Percentiles rank a stretch among this genome's conserved stretches.
Conservation (phyloP, 2,888 invertebrate genomes). For the Dicyrtomina minuta region DNA sequence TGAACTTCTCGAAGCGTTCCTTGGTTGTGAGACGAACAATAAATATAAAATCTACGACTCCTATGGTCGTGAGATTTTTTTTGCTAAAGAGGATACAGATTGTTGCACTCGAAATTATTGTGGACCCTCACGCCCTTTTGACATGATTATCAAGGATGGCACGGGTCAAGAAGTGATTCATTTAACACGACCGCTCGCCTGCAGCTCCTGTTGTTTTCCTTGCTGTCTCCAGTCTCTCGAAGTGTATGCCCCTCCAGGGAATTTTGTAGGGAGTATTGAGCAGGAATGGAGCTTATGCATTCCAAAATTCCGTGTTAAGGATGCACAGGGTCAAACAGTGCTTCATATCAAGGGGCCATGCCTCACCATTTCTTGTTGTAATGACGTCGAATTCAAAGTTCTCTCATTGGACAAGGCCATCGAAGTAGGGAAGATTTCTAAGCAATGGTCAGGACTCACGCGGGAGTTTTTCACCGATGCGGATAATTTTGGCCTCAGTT, state of each 20-base stretch:
- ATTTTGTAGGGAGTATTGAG: slow-evolving; percentile 19
- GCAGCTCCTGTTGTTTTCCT: slow-evolving; percentile 17
- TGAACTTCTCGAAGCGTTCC: slow-evolving; percentile 66
- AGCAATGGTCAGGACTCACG: slow-evolving; percentile 26
- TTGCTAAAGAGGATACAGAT: slow-evolving; percentile 16
- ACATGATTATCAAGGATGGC: slow-evolving; percentile 10
- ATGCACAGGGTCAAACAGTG: slow-evolving; percentile 55
- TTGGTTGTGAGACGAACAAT: slow-evolving; percentile 18
- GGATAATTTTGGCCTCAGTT: slow-evolving; percentile 9
- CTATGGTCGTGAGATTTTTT: background rate
- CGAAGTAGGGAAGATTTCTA: slow-evolving; percentile 27
- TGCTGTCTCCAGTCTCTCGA: slow-evolving; percentile 14
- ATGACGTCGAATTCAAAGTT: slow-evolving; percentile 58
- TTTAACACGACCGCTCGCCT: slow-evolving; percentile 12
- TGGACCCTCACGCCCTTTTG: slow-evolving; percentile 10
- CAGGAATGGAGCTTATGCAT: slow-evolving; percentile 27
- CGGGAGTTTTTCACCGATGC: slow-evolving; percentile 27
- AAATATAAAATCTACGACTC: slow-evolving; percentile 9
- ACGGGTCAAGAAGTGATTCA: slow-evolving; percentile 12
- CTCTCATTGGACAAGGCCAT: slow-evolving; percentile 9
- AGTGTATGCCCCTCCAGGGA: background rate
- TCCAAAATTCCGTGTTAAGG: slow-evolving; percentile 54
- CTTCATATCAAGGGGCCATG: slow-evolving; percentile 56
- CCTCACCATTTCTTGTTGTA: slow-evolving; percentile 57
- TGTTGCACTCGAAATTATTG: slow-evolving; percentile 18